Evolutionary conservation across 2,797 vertebrate genomes (phyloP).

Genomic region (Anas bahamensis): DNA sequence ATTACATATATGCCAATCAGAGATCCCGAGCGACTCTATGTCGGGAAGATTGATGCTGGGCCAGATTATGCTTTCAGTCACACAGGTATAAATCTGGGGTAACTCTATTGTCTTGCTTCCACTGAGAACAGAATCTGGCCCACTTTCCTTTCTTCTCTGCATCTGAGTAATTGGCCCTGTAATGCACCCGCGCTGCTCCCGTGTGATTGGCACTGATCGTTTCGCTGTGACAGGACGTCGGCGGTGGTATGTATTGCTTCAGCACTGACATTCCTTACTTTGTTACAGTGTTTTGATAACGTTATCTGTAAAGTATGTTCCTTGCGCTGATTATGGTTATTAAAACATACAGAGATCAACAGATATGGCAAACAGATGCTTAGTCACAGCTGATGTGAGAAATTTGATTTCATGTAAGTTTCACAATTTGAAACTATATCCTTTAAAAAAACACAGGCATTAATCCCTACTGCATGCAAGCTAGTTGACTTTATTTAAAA

Average conservation of each 20-base stretch:
- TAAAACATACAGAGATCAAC: slow-evolving; percentile 59
- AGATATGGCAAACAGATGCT: slow-evolving; percentile 56
- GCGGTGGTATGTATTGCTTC: background rate
- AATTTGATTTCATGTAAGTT: slow-evolving; percentile 61
- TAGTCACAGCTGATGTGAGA: slow-evolving; percentile 65
- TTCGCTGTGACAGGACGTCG: slow-evolving; percentile 17
- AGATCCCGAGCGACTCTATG: background rate
- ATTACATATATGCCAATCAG: background rate
- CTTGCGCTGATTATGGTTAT: slow-evolving; percentile 47
- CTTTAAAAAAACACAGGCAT: slow-evolving; percentile 24
- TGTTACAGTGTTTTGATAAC: slow-evolving; percentile 55
- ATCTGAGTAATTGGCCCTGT: slow-evolving; percentile 29
- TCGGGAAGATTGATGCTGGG: background rate
- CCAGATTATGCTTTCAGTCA: slow-evolving; percentile 12
- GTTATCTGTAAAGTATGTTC: slow-evolving; percentile 63
- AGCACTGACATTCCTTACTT: slow-evolving; percentile 24
- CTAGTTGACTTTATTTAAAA: slow-evolving; percentile 61
- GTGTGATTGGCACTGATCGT: slow-evolving; percentile 14
- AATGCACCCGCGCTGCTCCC: background rate
- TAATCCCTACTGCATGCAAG: slow-evolving; percentile 43
- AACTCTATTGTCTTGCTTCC: background rate
- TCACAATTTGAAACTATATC: slow-evolving; percentile 43
- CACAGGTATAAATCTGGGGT: slow-evolving; percentile 29
- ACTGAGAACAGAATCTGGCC: background rate
- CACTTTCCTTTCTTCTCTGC: background rate